A percentile compares a stretch with the other conserved stretches of the same genome.
Conservation (phyloP, 2,888 invertebrate genomes). For the Dromius quadrimaculatus region DNA sequence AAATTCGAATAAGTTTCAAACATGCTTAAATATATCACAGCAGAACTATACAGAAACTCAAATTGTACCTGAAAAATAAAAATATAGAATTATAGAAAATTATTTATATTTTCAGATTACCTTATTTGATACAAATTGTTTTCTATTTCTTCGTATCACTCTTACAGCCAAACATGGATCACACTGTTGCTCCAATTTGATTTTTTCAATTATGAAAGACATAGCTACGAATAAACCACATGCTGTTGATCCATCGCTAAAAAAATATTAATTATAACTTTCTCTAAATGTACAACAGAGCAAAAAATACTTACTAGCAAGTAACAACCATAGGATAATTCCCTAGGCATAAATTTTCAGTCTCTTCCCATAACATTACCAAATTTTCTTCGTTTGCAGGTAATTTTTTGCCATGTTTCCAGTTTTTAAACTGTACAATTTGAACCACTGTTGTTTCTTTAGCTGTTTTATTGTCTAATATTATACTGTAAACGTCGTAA, state of each 20-base stretch:
- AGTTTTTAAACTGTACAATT: constrained; percentile 60
- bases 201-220: constrained; percentile 67
- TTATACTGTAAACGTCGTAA: constrained; percentile 18
- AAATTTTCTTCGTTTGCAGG: constrained; percentile 60
- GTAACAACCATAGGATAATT: constrained; percentile 62
- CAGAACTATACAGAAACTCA: constrained; percentile 63
- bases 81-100: constrained; percentile 4
- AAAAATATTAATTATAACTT: constrained; percentile 36
- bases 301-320: constrained; percentile 64
- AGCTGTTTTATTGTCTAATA: constrained; percentile 5
- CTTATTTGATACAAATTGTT: constrained; percentile 63
- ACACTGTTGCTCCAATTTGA: constrained; percentile 67
- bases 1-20: constrained; percentile 65
- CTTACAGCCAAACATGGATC: constrained; percentile 68
- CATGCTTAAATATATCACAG: constrained; percentile 61
- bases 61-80: constrained; percentile 62
- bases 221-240: constrained; percentile 67
- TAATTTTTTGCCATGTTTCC: constrained; percentile 58
- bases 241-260: constrained; percentile 67
- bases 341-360: constrained; percentile 61
- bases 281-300: not conserved
- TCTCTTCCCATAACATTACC: constrained; percentile 62
- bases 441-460: not conserved
- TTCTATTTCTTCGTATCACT: constrained; percentile 65
- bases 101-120: constrained; percentile 56